Conservation (phyloP, 2,888 invertebrate species). For the Lapara coniferarum region DNA sequence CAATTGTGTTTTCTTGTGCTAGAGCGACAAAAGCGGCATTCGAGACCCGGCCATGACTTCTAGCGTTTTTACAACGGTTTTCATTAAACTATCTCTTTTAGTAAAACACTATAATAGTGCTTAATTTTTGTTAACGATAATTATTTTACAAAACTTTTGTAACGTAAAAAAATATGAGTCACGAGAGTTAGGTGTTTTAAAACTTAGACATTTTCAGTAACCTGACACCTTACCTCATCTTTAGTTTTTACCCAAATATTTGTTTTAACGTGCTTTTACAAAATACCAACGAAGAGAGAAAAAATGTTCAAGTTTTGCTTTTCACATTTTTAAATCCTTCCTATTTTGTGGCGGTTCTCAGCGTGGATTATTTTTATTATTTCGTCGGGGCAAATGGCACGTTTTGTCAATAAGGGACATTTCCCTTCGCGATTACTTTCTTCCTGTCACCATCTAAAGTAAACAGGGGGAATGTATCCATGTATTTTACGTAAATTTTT, state of each 20-base stretch:
- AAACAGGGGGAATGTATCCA: slow-evolving; percentile 56
- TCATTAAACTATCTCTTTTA: too few species aligned
- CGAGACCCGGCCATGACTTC: too few species aligned
- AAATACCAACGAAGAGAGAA: not conserved
- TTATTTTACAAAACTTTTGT: too few species aligned
- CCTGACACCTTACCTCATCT: too few species aligned
- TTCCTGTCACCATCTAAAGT: slow-evolving; percentile 68
- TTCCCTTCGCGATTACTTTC: slow-evolving; percentile 69
- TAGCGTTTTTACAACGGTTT: too few species aligned
- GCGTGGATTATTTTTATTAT: slow-evolving; percentile 66
- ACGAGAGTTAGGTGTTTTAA: too few species aligned
- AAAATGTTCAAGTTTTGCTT: slow-evolving; percentile 30
- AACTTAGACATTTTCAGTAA: too few species aligned
- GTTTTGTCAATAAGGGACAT: slow-evolving; percentile 75
- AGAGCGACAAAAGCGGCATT: too few species aligned
- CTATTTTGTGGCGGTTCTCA: slow-evolving; percentile 6
- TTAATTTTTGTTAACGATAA: too few species aligned
- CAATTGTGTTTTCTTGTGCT: too few species aligned
- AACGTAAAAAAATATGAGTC: too few species aligned
- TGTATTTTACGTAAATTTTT: slow-evolving; percentile 42
- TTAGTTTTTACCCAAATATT: not conserved
- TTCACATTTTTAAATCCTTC: slow-evolving; percentile 31
- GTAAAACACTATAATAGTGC: too few species aligned
- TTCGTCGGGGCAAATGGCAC: slow-evolving; percentile 63
- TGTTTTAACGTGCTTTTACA: not conserved